These are phyloP conservation scores for Hoplodrina ambigua DNA, from an alignment of 2,888 invertebrate genomes.

Conservation along the genomic window DNA sequence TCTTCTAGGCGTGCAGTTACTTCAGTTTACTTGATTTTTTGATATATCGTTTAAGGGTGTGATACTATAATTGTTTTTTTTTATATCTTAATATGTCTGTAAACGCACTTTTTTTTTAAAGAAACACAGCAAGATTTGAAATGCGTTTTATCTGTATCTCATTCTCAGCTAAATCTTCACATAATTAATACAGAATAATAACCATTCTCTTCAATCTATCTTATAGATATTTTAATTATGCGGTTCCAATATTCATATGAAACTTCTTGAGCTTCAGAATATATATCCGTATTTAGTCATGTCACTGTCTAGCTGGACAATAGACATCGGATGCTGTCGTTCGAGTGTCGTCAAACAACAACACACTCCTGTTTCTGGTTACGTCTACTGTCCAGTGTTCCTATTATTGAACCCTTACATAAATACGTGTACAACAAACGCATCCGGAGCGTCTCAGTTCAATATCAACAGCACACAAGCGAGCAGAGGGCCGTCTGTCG, in stretches of 20 bases:
- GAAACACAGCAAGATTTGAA: background rate
- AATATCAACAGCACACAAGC: slow-evolving; percentile 70
- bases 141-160: background rate
- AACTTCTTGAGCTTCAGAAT: background rate
- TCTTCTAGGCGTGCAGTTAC: background rate
- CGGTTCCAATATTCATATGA: background rate
- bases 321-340: slow-evolving; percentile 13
- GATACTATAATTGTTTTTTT: too few relatives aligned
- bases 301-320: slow-evolving; percentile 2
- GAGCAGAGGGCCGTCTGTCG: slow-evolving; percentile 70
- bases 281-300: background rate
- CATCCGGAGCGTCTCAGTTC: slow-evolving; percentile 64
- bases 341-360: slow-evolving; percentile 44
- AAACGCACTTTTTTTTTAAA: too few relatives aligned
- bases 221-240: background rate
- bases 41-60: background rate
- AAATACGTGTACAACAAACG: slow-evolving; percentile 51
- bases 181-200: background rate
- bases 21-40: background rate
- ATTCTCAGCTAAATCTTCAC: background rate
- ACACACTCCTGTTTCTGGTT: slow-evolving; percentile 47
- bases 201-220: background rate
- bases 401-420: slow-evolving; percentile 46
- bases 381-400: slow-evolving; percentile 36
- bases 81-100: too few relatives aligned